phyloP scores from a whole-genome alignment of 2,797 vertebrate species.

The Dallia pectoralis region DNA sequence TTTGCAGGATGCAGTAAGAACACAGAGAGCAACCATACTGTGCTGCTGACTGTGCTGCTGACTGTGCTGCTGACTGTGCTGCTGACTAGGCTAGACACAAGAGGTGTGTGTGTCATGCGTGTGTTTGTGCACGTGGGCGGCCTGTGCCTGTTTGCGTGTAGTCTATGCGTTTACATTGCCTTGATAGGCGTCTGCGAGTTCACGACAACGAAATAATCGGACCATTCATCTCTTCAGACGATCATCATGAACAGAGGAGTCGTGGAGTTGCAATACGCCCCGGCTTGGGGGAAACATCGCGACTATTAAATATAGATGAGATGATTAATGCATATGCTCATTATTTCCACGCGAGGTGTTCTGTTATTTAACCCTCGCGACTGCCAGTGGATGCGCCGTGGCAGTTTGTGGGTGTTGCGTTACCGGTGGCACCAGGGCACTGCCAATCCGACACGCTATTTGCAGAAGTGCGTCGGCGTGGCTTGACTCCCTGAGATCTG shows the following conservation, averaged over 20 bases:
- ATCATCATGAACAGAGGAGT: background rate
- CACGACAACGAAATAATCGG: background rate
- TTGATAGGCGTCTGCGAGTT: background rate
- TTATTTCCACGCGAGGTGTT: constrained; percentile 52
- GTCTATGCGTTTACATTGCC: background rate
- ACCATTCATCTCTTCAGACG: background rate
- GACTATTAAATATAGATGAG: constrained; percentile 63
- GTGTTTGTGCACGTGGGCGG: background rate
- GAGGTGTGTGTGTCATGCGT: background rate
- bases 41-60: too few species aligned
- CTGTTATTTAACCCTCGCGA: constrained; percentile 63
- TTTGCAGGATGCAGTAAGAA: too few species aligned
- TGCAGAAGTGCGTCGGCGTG: constrained; percentile 54
- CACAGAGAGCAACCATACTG: too few species aligned
- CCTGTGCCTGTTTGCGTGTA: too few species aligned
- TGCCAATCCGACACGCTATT: constrained; percentile 53
- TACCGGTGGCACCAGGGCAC: constrained; percentile 61
- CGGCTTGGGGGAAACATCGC: constrained; percentile 21
- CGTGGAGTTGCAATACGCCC: constrained; percentile 1
- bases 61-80: too few species aligned
- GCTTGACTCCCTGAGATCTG: constrained; percentile 41
- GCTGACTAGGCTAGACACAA: too few species aligned
- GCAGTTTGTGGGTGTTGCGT: constrained; percentile 55
- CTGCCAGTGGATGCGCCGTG: constrained; percentile 24
- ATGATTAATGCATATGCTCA: constrained; percentile 65